Evolutionary conservation across 2,888 invertebrate species (phyloP).

Genomic region (Augochlorella aurata): DNA sequence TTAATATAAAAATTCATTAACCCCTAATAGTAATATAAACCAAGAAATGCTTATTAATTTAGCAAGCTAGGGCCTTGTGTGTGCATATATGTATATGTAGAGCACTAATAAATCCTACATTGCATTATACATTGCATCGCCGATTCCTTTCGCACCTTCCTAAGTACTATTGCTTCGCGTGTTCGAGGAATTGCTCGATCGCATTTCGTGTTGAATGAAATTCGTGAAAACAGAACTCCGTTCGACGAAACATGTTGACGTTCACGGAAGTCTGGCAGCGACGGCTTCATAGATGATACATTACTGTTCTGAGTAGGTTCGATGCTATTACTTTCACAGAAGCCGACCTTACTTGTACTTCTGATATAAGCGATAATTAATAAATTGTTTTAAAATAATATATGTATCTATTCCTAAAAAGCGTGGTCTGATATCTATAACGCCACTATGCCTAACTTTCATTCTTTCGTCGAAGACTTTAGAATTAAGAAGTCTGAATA

Average conservation of each 20-base stretch:
- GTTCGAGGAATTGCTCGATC: neutral
- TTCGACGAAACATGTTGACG: constrained; percentile 22
- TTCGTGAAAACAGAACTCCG: neutral
- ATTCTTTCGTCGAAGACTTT: no score
- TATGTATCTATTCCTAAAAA: neutral
- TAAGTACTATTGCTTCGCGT: neutral
- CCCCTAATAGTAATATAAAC: no score
- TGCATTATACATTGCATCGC: neutral
- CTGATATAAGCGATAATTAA: constrained; percentile 33
- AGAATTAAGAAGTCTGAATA: no score
- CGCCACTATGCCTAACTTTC: no score
- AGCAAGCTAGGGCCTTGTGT: no score
- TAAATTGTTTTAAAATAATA: constrained; percentile 17
- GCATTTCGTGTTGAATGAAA: neutral
- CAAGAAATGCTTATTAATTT: no score
- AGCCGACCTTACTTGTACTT: constrained; percentile 43
- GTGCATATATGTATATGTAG: neutral
- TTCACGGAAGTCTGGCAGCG: constrained; percentile 8
- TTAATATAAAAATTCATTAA: no score
- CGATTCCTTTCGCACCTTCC: neutral
- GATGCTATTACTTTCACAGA: constrained; percentile 6
- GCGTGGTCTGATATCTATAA: no score
- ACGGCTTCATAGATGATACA: constrained; percentile 37
- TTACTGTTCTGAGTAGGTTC: constrained; percentile 6
- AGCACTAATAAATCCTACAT: neutral